phyloP scores from a whole-genome alignment of 2,888 invertebrate species.

The Anorthoa munda region DNA sequence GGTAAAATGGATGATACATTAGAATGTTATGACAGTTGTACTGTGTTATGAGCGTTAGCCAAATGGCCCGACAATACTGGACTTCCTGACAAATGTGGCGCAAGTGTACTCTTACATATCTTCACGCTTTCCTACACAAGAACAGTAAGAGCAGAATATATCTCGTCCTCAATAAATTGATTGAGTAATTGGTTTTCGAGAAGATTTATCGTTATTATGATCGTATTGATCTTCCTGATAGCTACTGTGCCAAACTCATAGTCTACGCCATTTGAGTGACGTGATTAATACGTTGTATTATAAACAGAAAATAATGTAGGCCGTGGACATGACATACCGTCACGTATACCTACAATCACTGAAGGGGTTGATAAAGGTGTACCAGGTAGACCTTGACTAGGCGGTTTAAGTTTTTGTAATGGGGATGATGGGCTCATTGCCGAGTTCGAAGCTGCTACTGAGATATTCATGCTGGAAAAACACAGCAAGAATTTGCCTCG shows the following conservation, averaged over 20 bases:
- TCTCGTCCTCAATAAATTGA: slow-evolving; percentile 29
- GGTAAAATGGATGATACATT: slow-evolving; percentile 74
- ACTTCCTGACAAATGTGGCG: slow-evolving; percentile 84
- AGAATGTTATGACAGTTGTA: slow-evolving; percentile 84
- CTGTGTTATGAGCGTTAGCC: slow-evolving; percentile 79
- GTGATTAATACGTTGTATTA: slow-evolving; percentile 18
- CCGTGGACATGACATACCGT: slow-evolving; percentile 17
- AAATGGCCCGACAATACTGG: slow-evolving; percentile 83
- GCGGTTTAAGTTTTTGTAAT: background rate
- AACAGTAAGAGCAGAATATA: slow-evolving; percentile 25
- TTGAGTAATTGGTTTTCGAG: slow-evolving; percentile 39
- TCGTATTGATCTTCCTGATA: slow-evolving; percentile 44
- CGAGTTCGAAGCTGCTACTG: background rate
- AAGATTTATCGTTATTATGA: slow-evolving; percentile 35
- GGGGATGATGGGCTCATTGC: background rate
- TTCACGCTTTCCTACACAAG: slow-evolving; percentile 34
- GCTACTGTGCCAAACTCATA: slow-evolving; percentile 43
- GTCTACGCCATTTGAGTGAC: slow-evolving; percentile 26
- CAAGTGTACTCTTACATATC: slow-evolving; percentile 76
- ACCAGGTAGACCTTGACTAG: background rate
- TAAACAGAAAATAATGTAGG: slow-evolving; percentile 29
- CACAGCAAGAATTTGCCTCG: background rate
- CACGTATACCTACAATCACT: slow-evolving; percentile 18
- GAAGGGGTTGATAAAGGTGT: background rate
- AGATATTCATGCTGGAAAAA: background rate